A percentile compares a stretch with the other conserved stretches of the same genome.
These are phyloP conservation scores for Gadus chalcogrammus DNA, from an alignment of 2,113 vertebrate genomes.

Conservation along the genomic window DNA sequence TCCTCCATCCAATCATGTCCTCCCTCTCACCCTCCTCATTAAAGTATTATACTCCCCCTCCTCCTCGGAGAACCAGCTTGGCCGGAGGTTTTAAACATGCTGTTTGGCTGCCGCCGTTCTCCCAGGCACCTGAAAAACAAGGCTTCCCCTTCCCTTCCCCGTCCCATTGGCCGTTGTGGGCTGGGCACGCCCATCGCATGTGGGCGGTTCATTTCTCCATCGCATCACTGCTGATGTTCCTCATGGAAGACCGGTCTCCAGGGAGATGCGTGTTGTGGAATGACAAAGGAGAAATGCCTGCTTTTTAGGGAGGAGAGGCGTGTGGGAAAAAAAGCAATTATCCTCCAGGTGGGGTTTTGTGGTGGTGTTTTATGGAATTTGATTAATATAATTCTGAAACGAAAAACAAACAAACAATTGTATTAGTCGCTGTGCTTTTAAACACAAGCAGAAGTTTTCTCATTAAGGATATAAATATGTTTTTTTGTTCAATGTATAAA, in stretches of 20 bases:
- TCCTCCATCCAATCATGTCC: slow-evolving; percentile 20
- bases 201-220: slow-evolving; percentile 64
- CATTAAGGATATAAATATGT: too few species aligned
- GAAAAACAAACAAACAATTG: not conserved
- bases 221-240: slow-evolving; percentile 61
- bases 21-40: slow-evolving; percentile 48
- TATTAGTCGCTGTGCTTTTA: too few species aligned
- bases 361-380: not conserved
- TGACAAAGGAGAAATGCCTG: slow-evolving; percentile 26
- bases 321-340: not conserved
- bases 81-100: not conserved
- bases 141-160: slow-evolving; percentile 67
- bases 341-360: not conserved
- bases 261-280: slow-evolving; percentile 9
- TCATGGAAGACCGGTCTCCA: slow-evolving; percentile 56
- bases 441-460: too few species aligned
- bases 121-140: slow-evolving; percentile 42
- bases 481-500: not conserved
- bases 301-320: not conserved
- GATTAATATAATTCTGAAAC: not conserved
- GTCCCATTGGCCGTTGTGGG: slow-evolving; percentile 48
- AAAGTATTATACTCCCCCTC: slow-evolving; percentile 44
- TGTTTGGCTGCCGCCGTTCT: not conserved
- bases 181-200: slow-evolving; percentile 67
- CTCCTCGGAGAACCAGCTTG: slow-evolving; percentile 32